Base-by-base conservation (phyloP, 2,113 vertebrate species). In the Tringa solitaria region DNA sequence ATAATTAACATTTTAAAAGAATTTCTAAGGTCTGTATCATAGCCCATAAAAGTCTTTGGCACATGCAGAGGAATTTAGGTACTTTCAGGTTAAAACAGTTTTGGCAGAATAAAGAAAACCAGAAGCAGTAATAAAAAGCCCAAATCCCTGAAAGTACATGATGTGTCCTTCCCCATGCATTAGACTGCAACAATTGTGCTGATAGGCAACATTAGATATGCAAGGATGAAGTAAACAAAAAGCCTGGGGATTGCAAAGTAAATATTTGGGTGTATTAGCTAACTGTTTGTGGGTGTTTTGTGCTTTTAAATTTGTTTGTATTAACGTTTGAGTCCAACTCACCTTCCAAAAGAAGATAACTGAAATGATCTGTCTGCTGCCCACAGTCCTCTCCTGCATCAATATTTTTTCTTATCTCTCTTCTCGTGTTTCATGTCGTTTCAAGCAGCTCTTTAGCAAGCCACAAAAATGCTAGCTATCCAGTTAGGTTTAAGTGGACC, bases 381-480 rank as follows among this genome's bases (percentile, higher is more conserved):
- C 56, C 51, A 84, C 68, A 78, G 73, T 68, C 33, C 5, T 93
- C 89, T 90, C 76, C n/a, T 88, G 89, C 91, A 84, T 87, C 93
- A 93, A 60, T 92, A 82, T 59, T 87, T 93, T 82, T 96, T 63
- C 89, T 97, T 96, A 96, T 96, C 91, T 95, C 64, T 93, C 60
- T 65, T 85, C 27, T 73, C 93, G 51, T 56, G 84, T 90, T 97
- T 89, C 56, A 90, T 85, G 82, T 82, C 86, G 69, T 94, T 94
- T 91, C 92, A 95, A 94, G 75, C 84, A 94, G 91, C 95, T 93
- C 50, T 91, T 95, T 59, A 90, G 89, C 6, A 32, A 96, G 81
- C 92, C 96, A 90, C 93, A 96, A 97, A 97, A 96, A 96, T 95
- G 90, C 89, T 35, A 96, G 59, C 81, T 87, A 86, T 96, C 96